phyloP scores from a whole-genome alignment of 1,140 invertebrate genomes.

The Delia radicum region DNA sequence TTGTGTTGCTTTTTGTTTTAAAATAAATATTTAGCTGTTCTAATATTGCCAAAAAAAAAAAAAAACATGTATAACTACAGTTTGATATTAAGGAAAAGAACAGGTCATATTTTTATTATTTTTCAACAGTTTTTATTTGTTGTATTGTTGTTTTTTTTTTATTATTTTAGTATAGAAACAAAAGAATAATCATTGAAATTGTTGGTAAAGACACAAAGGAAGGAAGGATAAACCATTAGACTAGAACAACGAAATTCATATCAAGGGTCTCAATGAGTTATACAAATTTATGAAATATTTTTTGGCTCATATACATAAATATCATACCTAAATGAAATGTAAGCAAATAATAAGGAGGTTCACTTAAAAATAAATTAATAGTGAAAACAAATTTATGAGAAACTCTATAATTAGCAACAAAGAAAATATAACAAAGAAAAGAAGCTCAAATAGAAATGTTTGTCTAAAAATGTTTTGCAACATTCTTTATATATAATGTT shows the following conservation, averaged over 20 bases:
- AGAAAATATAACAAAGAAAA: too few relatives aligned
- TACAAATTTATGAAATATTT: neutral
- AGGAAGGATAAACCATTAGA: slow-evolving; percentile 11
- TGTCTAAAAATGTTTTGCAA: neutral
- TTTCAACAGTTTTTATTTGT: slow-evolving; percentile 2
- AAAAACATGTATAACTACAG: neutral
- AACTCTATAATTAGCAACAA: too few relatives aligned
- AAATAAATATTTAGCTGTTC: too few relatives aligned
- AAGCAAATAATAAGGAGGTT: neutral
- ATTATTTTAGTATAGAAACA: neutral
- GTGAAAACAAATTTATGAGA: too few relatives aligned
- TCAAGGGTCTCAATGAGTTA: neutral
- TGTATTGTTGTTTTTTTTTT: neutral
- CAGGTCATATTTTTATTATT: neutral
- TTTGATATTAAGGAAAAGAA: neutral
- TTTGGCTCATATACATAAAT: neutral
- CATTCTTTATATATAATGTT: neutral
- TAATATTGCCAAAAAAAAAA: too few relatives aligned
- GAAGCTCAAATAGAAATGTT: neutral
- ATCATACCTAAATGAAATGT: neutral
- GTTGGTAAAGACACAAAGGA: neutral
- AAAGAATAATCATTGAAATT: slow-evolving; percentile 25
- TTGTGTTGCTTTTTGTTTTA: too few relatives aligned
- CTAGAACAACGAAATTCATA: neutral
- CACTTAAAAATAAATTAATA: too few relatives aligned